Base-by-base conservation (phyloP, 2,888 invertebrate species). In the Uropetala carovei region DNA sequence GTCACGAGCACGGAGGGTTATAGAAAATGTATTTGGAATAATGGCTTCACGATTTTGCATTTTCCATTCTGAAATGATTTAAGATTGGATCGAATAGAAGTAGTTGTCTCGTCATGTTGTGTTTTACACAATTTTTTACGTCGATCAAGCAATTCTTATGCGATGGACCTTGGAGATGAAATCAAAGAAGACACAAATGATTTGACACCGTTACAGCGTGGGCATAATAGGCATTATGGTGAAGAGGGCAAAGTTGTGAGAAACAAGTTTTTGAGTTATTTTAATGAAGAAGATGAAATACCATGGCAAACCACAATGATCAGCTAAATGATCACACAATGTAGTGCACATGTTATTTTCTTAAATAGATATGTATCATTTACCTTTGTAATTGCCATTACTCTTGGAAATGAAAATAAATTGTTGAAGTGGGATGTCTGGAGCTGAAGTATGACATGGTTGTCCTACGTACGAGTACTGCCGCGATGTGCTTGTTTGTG, bases 101-200 rank as follows among this genome's bases (percentile, higher is more conserved):
- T 64, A 64, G 64, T 64, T 1, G 64, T 64, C 7, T 64, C 7
- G 3, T 64, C 3, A 1, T 64, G 18, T 18, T 64, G 64, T 64
- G 64, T 64, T 18, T 64, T 64, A 64, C 64, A 64, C 64, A 64
- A 64, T 64, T 64, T 64, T 64, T 64, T 64, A 64, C 64, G 18
- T 64, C 3, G 64, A 4, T 16, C 14, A 64, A 4, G 3, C 7
- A 64, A 1, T 1, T 64, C 16, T 2, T 64, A 64, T 64, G 64
- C 14, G 7, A 64, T 16, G 2, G 64, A 64, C 64, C 2, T 64
- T 4, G 18, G 7, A 2, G 7, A 64, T 64, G 64, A 64, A 64
- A 64, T 4, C 2, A 7, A 64, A 5, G 7, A 2, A 64, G 64
- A 64, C 7, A 16, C 7, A 5, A 64, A 64, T 64, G 64, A 64